A percentile compares a stretch with the other conserved stretches of the same genome.
phyloP scores from a whole-genome alignment of 2,113 vertebrate genomes.

The Dolichotis patagonum region DNA sequence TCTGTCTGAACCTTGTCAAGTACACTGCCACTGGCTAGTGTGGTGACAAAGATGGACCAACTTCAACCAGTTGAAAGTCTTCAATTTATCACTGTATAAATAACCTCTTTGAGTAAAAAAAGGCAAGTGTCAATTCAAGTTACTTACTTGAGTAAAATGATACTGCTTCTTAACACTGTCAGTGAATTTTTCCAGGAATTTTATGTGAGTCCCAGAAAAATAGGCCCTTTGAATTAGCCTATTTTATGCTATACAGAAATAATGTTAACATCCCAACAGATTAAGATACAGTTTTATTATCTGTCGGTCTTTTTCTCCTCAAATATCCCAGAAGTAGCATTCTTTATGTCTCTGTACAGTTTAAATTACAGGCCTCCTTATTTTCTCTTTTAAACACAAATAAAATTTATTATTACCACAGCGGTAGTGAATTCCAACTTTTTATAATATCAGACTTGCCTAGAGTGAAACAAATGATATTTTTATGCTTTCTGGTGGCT shows the following conservation, averaged over 20 bases:
- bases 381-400: conserved; percentile 75
- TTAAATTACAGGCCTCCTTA: conserved; percentile 62
- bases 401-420: conserved; percentile 45
- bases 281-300: conserved; percentile 50
- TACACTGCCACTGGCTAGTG: background rate
- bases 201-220: background rate
- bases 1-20: background rate
- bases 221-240: background rate
- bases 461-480: background rate
- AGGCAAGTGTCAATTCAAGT: background rate
- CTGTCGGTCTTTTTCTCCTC: conserved; percentile 18
- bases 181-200: conserved; percentile 62
- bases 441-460: background rate
- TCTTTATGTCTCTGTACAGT: conserved; percentile 17
- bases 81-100: background rate
- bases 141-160: background rate
- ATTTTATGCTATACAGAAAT: background rate
- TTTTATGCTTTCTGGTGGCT: background rate
- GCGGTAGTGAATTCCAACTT: conserved; percentile 13
- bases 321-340: background rate
- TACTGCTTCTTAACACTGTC: background rate
- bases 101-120: background rate
- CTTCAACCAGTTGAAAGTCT: background rate
- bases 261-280: background rate
- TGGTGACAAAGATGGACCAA: background rate